These are phyloP conservation scores for Thinocorus orbignyianus DNA, from an alignment of 2,113 vertebrate genomes.

Conservation along the genomic window DNA sequence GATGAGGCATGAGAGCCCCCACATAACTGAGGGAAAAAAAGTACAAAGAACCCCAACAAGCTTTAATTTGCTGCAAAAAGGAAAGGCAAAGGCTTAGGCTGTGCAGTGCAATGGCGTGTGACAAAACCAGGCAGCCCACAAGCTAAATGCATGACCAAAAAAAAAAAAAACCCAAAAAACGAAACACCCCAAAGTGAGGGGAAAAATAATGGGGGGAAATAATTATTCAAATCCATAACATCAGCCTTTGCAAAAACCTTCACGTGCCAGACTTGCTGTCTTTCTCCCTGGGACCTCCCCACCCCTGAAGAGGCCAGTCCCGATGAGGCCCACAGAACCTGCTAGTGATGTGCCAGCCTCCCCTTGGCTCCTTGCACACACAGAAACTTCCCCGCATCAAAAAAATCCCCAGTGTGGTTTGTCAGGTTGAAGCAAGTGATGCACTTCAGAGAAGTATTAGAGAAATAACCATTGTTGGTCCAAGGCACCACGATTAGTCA, in stretches of 20 bases:
- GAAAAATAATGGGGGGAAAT: neutral
- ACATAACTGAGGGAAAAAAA: neutral
- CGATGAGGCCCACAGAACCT: neutral
- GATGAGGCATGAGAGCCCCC: neutral
- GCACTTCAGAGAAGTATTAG: neutral
- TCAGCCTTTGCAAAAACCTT: neutral
- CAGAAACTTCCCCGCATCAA: fast-evolving
- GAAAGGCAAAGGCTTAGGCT: neutral
- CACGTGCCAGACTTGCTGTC: fast-evolving
- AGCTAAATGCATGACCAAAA: neutral
- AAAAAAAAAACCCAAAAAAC: no score
- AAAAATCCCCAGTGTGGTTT: neutral
- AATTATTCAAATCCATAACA: fast-evolving
- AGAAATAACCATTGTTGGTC: no score
- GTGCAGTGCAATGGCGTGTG: neutral
- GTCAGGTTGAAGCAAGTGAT: neutral
- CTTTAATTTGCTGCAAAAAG: neutral
- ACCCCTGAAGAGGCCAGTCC: neutral
- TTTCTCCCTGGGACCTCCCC: neutral
- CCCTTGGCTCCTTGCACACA: neutral
- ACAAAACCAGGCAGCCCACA: neutral
- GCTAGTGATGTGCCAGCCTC: neutral
- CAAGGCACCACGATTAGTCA: fast-evolving
- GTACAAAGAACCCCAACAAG: no score
- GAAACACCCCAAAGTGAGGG: no score